These are phyloP conservation scores for Pseudochaenichthys georgianus DNA, from an alignment of 2,797 vertebrate genomes.

Conservation along the genomic window DNA sequence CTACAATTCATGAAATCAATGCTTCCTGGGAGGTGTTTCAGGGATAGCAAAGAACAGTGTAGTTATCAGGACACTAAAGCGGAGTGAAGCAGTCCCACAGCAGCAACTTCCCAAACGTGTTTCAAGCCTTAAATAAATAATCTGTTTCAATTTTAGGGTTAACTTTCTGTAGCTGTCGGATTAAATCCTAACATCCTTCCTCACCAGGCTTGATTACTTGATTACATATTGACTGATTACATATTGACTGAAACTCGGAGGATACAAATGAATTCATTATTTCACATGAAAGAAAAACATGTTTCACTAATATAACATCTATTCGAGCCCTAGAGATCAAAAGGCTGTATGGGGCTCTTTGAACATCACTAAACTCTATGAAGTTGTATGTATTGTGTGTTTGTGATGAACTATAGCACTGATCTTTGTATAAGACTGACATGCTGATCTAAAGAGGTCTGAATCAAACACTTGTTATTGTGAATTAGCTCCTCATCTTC, in stretches of 20 bases:
- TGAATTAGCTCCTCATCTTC: not conserved
- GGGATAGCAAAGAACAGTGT: not conserved
- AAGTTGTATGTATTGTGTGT: not conserved
- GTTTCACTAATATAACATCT: conserved; percentile 12
- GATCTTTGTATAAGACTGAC: not conserved
- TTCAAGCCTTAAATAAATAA: conserved; percentile 11
- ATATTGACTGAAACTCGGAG: conserved; percentile 33
- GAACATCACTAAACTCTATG: not conserved
- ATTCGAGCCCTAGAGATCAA: conserved; percentile 13
- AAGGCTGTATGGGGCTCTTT: conserved; percentile 12
- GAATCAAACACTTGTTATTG: not conserved
- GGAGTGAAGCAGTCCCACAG: not conserved
- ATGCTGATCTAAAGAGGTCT: not conserved
- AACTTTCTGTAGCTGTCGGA: conserved; percentile 8
- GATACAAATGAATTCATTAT: conserved; percentile 26
- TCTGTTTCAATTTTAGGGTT: conserved; percentile 16
- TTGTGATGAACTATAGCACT: not conserved
- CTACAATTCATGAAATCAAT: not conserved
- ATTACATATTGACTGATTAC: conserved; percentile 53
- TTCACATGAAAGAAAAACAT: conserved; percentile 2
- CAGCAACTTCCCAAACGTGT: not conserved
- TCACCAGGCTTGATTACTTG: conserved; percentile 5
- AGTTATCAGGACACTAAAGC: not conserved
- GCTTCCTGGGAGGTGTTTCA: no score
- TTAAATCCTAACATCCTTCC: conserved; percentile 14